phyloP scores from a whole-genome alignment of 1,140 invertebrate genomes.

The Dufourea novaeangliae region DNA sequence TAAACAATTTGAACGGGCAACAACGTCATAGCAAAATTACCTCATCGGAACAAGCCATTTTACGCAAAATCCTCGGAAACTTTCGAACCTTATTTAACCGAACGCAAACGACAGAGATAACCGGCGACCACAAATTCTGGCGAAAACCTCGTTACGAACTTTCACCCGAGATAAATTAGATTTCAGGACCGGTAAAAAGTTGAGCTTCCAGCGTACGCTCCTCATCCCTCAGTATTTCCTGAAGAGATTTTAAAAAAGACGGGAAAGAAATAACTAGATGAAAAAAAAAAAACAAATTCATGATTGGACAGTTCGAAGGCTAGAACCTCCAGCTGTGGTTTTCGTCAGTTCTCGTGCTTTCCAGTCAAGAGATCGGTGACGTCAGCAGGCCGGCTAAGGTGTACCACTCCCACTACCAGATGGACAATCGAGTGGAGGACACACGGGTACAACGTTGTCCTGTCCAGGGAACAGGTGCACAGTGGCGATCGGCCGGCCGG shows the following conservation, averaged over 20 bases:
- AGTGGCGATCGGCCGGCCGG: slow-evolving; percentile 60
- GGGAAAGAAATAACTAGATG: neutral
- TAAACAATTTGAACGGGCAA: too few species aligned
- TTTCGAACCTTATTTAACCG: neutral
- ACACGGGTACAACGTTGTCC: slow-evolving; percentile 33
- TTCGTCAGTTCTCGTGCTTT: neutral
- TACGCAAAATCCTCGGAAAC: too few species aligned
- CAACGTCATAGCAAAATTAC: too few species aligned
- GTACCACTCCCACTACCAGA: slow-evolving; percentile 58
- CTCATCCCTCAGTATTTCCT: neutral
- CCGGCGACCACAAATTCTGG: neutral
- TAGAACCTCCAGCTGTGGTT: too few species aligned
- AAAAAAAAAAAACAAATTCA: neutral
- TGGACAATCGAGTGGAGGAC: slow-evolving; percentile 36
- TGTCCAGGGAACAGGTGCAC: slow-evolving; percentile 62
- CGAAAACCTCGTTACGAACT: neutral
- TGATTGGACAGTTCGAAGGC: neutral
- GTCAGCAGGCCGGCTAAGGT: slow-evolving; percentile 49
- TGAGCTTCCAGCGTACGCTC: too few species aligned
- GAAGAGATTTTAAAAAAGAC: slow-evolving; percentile 2
- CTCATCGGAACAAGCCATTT: too few species aligned
- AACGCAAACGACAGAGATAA: neutral
- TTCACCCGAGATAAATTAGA: neutral
- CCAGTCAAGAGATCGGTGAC: slow-evolving; percentile 37
- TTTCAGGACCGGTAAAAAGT: neutral